Conservation (phyloP, 2,113 vertebrate genomes). For the Apus apus region DNA sequence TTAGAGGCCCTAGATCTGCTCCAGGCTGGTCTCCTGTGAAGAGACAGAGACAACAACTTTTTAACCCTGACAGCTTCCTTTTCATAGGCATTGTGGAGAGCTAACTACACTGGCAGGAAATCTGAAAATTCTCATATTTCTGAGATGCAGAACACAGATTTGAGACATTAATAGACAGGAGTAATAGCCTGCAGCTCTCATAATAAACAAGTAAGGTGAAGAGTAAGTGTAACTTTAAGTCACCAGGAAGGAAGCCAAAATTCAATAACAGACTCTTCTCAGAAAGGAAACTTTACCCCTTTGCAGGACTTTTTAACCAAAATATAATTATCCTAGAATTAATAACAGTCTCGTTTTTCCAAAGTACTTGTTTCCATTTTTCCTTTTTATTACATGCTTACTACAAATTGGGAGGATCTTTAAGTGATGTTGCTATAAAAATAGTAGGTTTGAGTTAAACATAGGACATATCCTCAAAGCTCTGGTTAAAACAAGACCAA, state of each 20-base stretch:
- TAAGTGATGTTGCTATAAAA: background rate
- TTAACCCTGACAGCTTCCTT: background rate
- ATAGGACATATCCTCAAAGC: background rate
- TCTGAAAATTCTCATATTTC: background rate
- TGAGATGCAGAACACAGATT: background rate
- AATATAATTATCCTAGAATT: background rate
- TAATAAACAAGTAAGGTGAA: background rate
- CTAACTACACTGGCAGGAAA: background rate
- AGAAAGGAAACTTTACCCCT: background rate
- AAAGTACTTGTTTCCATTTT: background rate
- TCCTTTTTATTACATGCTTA: background rate
- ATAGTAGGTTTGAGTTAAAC: background rate
- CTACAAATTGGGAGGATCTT: background rate
- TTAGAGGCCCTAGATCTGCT: slow-evolving; percentile 93
- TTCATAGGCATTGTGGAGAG: background rate
- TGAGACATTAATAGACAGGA: background rate
- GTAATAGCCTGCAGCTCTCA: background rate
- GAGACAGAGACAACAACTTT: slow-evolving; percentile 17
- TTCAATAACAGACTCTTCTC: background rate
- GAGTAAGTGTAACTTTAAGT: background rate
- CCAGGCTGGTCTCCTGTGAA: slow-evolving; percentile 93
- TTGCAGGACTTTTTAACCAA: background rate
- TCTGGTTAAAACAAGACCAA: background rate
- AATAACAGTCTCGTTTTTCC: background rate
- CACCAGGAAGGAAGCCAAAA: background rate